phyloP scores from a whole-genome alignment of 2,797 vertebrate genomes.

The Danio tinwini region DNA sequence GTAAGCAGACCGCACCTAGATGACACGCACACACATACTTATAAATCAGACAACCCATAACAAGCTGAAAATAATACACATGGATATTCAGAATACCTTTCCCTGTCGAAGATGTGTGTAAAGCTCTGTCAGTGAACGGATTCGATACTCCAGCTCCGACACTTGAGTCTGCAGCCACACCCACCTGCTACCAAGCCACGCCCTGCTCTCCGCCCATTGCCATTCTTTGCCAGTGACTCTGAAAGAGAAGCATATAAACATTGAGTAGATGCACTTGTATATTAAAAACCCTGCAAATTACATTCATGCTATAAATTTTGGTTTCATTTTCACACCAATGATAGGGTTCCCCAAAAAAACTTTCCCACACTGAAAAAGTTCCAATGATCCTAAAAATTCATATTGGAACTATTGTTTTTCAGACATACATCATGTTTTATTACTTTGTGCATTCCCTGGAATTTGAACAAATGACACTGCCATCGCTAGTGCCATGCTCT shows the following conservation, averaged over 20 bases:
- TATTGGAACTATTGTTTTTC: no score
- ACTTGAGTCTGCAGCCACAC: slow-evolving; percentile 75
- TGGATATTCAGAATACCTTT: slow-evolving; percentile 65
- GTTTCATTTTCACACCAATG: no score
- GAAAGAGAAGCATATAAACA: slow-evolving; percentile 9
- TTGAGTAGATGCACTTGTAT: not conserved
- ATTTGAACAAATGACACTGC: no score
- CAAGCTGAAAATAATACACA: not conserved
- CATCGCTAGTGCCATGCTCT: not conserved
- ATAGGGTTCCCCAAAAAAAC: no score
- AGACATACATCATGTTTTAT: no score
- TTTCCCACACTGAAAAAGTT: no score
- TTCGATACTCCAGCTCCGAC: slow-evolving; percentile 71
- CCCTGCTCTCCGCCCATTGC: slow-evolving; percentile 68
- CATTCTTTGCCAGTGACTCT: slow-evolving; percentile 57
- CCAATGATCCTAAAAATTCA: no score
- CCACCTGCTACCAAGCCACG: slow-evolving; percentile 73
- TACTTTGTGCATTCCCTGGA: no score
- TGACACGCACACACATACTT: not conserved
- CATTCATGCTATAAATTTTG: no score
- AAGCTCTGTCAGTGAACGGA: slow-evolving; percentile 72
- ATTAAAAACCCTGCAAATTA: no score
- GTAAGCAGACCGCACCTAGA: slow-evolving; percentile 44
- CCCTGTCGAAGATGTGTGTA: slow-evolving; percentile 69
- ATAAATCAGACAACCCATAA: not conserved